Evolutionary conservation across 1,140 invertebrate species (phyloP).

Genomic region (Dryas iulia): DNA sequence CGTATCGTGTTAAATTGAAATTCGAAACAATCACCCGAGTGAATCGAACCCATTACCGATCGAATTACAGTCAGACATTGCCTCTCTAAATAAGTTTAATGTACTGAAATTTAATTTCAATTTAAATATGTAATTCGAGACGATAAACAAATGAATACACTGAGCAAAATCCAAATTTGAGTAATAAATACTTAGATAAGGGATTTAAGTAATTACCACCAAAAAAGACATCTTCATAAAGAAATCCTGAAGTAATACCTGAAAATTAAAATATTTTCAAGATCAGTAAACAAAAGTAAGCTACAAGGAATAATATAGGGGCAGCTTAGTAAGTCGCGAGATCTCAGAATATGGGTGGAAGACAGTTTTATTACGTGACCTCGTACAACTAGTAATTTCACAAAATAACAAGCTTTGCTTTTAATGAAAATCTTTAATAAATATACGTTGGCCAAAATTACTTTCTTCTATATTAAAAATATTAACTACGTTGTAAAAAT

Average conservation of each 20-base stretch:
- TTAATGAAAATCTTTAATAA: background rate
- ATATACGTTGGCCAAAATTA: background rate
- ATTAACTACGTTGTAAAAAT: background rate
- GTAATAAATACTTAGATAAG: too few relatives aligned
- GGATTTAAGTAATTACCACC: too few relatives aligned
- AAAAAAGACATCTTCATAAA: background rate
- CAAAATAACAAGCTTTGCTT: background rate
- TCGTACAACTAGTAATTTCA: background rate
- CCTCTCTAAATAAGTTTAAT: too few relatives aligned
- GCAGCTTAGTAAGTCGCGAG: background rate
- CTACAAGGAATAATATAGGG: background rate
- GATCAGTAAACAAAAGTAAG: conserved; percentile 1
- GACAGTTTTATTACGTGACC: background rate
- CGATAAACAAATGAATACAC: background rate
- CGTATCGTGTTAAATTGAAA: too few relatives aligned
- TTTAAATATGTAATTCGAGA: too few relatives aligned
- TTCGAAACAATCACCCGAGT: too few relatives aligned
- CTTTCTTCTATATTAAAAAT: background rate
- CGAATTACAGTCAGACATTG: too few relatives aligned
- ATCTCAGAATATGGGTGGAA: background rate
- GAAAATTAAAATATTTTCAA: background rate
- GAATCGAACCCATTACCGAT: too few relatives aligned
- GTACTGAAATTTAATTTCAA: too few relatives aligned
- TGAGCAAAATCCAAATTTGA: background rate
- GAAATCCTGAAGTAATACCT: background rate